Evolutionary conservation across 2,113 vertebrate genomes (phyloP).

Genomic region (Otus sunia): DNA sequence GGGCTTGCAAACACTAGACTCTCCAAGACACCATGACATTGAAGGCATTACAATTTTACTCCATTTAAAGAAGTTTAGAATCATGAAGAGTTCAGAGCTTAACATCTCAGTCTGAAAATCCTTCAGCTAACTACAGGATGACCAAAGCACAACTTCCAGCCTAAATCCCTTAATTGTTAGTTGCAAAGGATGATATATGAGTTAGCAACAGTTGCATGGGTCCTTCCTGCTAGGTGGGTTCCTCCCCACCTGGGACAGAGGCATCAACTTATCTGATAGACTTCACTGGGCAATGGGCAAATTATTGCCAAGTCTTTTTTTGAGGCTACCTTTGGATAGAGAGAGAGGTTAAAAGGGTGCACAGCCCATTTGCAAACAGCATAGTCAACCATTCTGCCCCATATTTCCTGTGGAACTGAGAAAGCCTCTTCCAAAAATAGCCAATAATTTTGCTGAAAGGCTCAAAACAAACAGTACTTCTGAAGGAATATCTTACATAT

Average conservation of each 20-base stretch:
- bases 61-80: not conserved
- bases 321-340: not conserved
- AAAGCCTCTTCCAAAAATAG: constrained; percentile 25
- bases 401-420: not conserved
- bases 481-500: constrained; percentile 40
- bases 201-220: not conserved
- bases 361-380: not conserved
- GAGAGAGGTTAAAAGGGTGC: not conserved
- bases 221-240: not conserved
- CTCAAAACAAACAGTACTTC: constrained; percentile 36
- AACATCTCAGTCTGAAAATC: not conserved
- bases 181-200: not conserved
- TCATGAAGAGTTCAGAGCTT: not conserved
- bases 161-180: not conserved
- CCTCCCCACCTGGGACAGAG: not conserved
- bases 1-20: not conserved
- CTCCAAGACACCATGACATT: not conserved
- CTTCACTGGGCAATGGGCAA: not conserved
- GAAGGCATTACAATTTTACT: not conserved
- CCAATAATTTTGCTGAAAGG: constrained; percentile 7
- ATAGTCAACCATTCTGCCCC: not conserved
- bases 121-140: not conserved
- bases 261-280: not conserved
- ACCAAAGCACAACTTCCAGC: rapidly evolving
- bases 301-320: not conserved